phyloP scores from a whole-genome alignment of 2,888 invertebrate species.

The Malachius bipustulatus region DNA sequence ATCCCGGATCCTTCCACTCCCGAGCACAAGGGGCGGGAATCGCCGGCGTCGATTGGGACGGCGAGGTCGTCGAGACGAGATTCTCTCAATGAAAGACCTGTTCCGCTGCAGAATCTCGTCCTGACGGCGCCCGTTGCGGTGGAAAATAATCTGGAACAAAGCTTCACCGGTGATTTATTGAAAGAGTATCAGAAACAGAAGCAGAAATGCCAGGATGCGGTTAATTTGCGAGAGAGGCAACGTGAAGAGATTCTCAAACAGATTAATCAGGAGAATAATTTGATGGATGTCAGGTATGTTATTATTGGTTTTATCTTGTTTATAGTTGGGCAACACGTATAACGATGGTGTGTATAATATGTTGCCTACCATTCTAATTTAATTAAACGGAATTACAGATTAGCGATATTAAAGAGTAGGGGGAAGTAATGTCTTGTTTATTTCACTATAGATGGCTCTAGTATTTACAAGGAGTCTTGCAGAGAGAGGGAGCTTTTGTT shows the following conservation, averaged over 20 bases:
- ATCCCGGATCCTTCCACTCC: conserved; percentile 52
- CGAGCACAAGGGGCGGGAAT: conserved; percentile 55
- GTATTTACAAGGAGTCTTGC: too few species aligned
- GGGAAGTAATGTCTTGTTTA: too few species aligned
- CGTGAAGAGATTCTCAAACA: conserved; percentile 42
- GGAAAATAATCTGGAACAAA: conserved; percentile 32
- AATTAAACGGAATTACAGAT: too few species aligned
- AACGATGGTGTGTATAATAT: too few species aligned
- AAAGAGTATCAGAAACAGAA: conserved; percentile 73
- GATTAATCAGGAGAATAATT: conserved; percentile 26
- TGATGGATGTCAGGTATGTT: conserved; percentile 37
- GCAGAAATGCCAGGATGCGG: conserved; percentile 49
- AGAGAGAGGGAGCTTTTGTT: too few species aligned
- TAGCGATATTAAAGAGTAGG: too few species aligned
- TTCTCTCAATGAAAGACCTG: conserved; percentile 46
- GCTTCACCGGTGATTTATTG: conserved; percentile 55
- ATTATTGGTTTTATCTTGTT: neutral
- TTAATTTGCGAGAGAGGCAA: conserved; percentile 42
- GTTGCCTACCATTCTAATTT: too few species aligned
- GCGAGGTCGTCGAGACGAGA: conserved; percentile 57
- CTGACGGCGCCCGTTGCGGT: conserved; percentile 17
- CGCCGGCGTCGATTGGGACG: conserved; percentile 53
- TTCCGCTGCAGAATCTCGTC: conserved; percentile 25
- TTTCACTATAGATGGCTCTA: too few species aligned
- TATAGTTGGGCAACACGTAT: too few species aligned